Base-by-base conservation (phyloP, 2,113 vertebrate species). In the Daphoenositta chrysoptera region DNA sequence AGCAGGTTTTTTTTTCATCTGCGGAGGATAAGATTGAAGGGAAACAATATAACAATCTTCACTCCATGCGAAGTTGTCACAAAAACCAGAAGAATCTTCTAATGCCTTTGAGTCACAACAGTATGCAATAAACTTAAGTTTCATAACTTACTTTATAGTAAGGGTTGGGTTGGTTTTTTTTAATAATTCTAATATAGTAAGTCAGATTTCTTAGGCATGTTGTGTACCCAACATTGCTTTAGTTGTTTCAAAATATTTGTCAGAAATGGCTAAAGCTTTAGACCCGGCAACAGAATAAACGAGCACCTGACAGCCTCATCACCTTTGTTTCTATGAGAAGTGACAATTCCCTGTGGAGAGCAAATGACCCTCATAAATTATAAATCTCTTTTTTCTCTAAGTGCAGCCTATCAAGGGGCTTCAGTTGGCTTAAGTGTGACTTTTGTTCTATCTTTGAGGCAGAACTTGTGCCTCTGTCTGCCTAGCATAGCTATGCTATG, bases 161-260 rank as follows among this genome's bases (percentile, higher is more conserved):
- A 64, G 18, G 3, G 21, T 31, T 27, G 21, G 13, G 11, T n/a
- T n/a, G n/a, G 1, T 18, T 30, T 3, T 2, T 2, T 15, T 65
- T 77, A 65, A 35, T 42, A 7, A 39, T 64, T 31, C 30, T 40
- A 28, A 83, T 20, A 68, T 17, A 61, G 61, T 15, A 11, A 76
- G 6, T 44, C 16, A 37, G 35, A 71, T 64, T 76, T 83, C 37
- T 33, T 33, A 76, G 61, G 31, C 19, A 37, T 33, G 5, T 22
- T 82, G 8, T 39, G 18, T 42, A 65, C 18, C 66, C 9, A 63
- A 22, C 15, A n/a, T 28, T 57, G 26, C 37, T 90, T 72, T 27
- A 65, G 24, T 15, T 75, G 15, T 42, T 78, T 71, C 44, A 70
- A 87, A 75, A 66, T 13, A 20, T 65, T 82, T 75, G 7, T 45